phyloP scores from a whole-genome alignment of 2,113 vertebrate genomes.

The Pogona vitticeps region DNA sequence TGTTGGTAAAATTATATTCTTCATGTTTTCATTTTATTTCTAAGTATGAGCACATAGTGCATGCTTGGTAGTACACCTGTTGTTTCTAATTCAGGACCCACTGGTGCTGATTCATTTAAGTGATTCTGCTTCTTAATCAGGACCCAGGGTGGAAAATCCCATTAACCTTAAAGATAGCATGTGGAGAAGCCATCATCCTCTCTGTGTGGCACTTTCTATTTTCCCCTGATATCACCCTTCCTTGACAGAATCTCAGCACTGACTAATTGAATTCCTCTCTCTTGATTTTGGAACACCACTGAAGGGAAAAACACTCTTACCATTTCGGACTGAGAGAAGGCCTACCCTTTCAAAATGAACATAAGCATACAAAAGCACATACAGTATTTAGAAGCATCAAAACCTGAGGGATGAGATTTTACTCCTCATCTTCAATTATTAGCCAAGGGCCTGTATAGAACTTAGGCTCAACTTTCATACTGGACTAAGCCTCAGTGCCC shows the following conservation, averaged over 20 bases:
- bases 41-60: too few relatives aligned
- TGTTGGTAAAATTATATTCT: too few relatives aligned
- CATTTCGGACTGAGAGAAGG: neutral
- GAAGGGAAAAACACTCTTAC: neutral
- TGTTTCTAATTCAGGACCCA: too few relatives aligned
- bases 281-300: neutral
- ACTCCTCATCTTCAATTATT: too few relatives aligned
- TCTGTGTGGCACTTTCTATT: neutral
- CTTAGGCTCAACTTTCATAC: neutral
- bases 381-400: neutral
- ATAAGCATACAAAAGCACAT: slow-evolving; percentile 15
- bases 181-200: neutral
- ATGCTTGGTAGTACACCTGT: too few relatives aligned
- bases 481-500: neutral
- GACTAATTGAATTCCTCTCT: too few relatives aligned
- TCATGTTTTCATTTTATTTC: too few relatives aligned
- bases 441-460: neutral
- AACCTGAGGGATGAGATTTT: too few relatives aligned
- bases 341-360: slow-evolving; percentile 4
- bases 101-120: neutral
- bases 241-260: neutral
- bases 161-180: neutral
- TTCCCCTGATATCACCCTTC: neutral
- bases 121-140: neutral
- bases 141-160: neutral